A percentile compares a stretch with the other conserved stretches of the same genome.
phyloP scores from a whole-genome alignment of 2,888 invertebrate genomes.

The Tuta absoluta region DNA sequence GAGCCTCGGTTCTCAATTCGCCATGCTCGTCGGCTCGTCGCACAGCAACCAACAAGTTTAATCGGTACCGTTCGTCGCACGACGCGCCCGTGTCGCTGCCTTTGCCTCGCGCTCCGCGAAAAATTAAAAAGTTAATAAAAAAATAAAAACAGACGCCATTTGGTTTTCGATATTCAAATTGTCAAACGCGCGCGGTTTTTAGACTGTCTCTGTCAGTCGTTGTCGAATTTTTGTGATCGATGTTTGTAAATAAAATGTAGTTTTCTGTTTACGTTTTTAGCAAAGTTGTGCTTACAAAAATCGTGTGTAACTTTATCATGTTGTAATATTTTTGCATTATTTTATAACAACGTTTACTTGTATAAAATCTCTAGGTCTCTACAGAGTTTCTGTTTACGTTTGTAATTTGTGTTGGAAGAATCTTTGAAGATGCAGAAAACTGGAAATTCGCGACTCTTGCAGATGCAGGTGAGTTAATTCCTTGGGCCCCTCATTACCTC shows the following conservation, averaged over 20 bases:
- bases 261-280: slow-evolving; percentile 55
- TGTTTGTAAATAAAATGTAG: slow-evolving; percentile 39
- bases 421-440: slow-evolving; percentile 63
- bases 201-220: slow-evolving; percentile 13
- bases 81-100: slow-evolving; percentile 32
- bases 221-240: slow-evolving; percentile 42
- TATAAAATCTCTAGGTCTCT: background rate
- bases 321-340: slow-evolving; percentile 17
- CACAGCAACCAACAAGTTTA: slow-evolving; percentile 70
- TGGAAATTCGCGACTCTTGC: slow-evolving; percentile 68
- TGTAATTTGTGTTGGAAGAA: slow-evolving; percentile 14
- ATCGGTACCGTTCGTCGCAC: slow-evolving; percentile 54
- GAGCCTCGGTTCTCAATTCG: slow-evolving; percentile 51
- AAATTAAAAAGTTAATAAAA: slow-evolving; percentile 21
- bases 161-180: slow-evolving; percentile 42
- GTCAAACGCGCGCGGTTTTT: slow-evolving; percentile 36
- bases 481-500: background rate
- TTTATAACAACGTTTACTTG: slow-evolving; percentile 5
- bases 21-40: slow-evolving; percentile 49
- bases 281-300: slow-evolving; percentile 50
- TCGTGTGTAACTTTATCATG: slow-evolving; percentile 51
- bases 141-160: slow-evolving; percentile 13
- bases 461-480: slow-evolving; percentile 67
- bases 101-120: background rate
- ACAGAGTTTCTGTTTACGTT: slow-evolving; percentile 13